Conservation (phyloP, 2,888 invertebrate species). For the Nephrotoma flavescens region DNA sequence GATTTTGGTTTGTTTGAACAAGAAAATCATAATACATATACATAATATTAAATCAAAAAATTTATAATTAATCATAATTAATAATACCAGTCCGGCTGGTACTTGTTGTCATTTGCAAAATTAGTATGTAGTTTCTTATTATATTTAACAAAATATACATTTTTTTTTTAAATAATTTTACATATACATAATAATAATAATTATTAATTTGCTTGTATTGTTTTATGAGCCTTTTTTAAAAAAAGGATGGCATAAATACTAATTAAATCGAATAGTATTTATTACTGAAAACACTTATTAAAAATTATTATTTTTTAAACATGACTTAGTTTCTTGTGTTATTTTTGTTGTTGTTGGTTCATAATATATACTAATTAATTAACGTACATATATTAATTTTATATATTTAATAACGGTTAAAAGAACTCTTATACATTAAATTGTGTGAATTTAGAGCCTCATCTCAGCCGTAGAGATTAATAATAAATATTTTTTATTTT, state of each 20-base stretch:
- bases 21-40: background rate
- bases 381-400: background rate
- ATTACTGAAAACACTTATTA: background rate
- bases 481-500: background rate
- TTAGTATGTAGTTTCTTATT: background rate
- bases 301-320: background rate
- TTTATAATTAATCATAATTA: background rate
- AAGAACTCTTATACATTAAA: background rate
- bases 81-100: background rate
- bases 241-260: background rate
- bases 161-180: background rate
- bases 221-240: background rate
- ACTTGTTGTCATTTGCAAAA: background rate
- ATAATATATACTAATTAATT: background rate
- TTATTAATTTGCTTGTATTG: background rate
- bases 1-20: background rate
- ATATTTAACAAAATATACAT: background rate
- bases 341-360: background rate
- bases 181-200: background rate
- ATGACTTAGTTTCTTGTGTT: background rate
- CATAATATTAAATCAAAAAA: background rate
- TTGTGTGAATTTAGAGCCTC: background rate
- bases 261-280: background rate
- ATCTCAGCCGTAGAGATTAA: background rate
- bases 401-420: background rate